Evolutionary conservation across 2,888 invertebrate species (phyloP).

Genomic region (Drosophila flavopinicola): DNA sequence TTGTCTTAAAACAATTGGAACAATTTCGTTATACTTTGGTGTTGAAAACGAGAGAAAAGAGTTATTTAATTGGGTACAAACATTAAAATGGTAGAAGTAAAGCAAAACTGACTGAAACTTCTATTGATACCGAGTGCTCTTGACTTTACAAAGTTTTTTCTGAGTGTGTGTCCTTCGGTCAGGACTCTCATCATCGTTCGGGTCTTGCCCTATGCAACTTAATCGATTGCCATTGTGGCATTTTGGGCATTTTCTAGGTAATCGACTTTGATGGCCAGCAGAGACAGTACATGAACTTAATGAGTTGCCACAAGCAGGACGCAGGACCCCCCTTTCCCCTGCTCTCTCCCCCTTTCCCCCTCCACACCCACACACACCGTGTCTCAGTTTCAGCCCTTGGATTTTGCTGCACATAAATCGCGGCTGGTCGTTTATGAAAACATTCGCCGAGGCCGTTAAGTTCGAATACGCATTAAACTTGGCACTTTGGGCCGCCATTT

Average conservation of each 20-base stretch:
- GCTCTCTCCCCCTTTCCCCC: no score
- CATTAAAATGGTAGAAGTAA: no score
- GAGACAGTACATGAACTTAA: constrained; percentile 54
- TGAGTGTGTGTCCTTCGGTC: background rate
- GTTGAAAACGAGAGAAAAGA: no score
- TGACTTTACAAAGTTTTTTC: no score
- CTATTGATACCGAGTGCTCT: no score
- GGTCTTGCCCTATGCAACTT: constrained; percentile 54
- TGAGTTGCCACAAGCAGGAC: constrained; percentile 48
- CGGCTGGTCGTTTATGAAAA: constrained; percentile 62
- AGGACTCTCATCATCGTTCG: background rate
- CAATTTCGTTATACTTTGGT: no score
- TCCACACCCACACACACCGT: background rate
- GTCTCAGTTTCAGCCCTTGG: background rate
- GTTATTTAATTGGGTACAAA: no score
- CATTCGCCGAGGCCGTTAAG: constrained; percentile 54
- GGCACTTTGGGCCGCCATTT: constrained; percentile 48
- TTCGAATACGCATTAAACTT: constrained; percentile 58
- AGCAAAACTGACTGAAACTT: no score
- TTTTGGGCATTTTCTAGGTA: constrained; percentile 73
- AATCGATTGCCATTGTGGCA: constrained; percentile 74
- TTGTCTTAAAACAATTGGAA: no score
- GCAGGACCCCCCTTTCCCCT: no score
- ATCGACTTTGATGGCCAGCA: constrained; percentile 72
- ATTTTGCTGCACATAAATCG: constrained; percentile 61